These are phyloP conservation scores for Tuberolachnus salignus DNA, from an alignment of 2,888 invertebrate species.

Conservation along the genomic window DNA sequence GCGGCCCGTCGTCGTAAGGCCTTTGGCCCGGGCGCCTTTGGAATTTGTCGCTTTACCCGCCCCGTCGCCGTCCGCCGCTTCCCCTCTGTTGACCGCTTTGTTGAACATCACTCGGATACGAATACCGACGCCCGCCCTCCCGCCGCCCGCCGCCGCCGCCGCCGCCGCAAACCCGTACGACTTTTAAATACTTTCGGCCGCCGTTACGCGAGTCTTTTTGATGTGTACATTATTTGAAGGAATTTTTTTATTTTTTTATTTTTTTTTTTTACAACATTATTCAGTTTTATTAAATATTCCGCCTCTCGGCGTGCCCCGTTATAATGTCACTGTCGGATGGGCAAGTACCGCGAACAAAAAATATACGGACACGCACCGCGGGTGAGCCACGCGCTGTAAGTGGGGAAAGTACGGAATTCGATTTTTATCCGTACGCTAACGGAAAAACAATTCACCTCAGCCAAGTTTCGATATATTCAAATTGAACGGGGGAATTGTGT, in stretches of 20 bases:
- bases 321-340: no score
- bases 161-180: neutral
- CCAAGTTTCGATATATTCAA: no score
- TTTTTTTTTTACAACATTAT: neutral
- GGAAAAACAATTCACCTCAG: no score
- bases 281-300: neutral
- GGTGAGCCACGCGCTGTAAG: no score
- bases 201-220: neutral
- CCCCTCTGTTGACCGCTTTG: no score
- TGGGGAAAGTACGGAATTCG: no score
- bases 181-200: neutral
- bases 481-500: no score
- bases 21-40: neutral
- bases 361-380: no score
- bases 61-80: slow-evolving; percentile 23
- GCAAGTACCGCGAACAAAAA: no score
- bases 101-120: slow-evolving; percentile 4
- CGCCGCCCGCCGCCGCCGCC: neutral
- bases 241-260: neutral
- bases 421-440: no score
- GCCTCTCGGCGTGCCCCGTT: neutral
- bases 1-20: no score
- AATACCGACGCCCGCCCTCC: neutral
- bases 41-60: slow-evolving; percentile 20
- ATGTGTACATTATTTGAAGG: neutral